phyloP scores from a whole-genome alignment of 2,113 vertebrate genomes.

The Alethe diademata region DNA sequence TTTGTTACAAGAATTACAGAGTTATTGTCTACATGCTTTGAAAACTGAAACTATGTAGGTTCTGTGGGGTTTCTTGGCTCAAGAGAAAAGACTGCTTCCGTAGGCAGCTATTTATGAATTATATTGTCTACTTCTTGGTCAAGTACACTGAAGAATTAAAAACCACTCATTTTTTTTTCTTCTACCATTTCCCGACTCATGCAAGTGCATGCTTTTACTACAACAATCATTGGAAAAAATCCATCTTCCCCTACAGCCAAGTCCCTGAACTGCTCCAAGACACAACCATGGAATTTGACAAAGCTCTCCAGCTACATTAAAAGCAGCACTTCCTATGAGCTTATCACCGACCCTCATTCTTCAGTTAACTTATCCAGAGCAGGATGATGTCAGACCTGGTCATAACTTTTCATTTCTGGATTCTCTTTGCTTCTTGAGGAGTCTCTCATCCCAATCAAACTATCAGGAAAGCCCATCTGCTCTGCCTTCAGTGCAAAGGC shows the following conservation, averaged over 20 bases:
- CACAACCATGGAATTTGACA: background rate
- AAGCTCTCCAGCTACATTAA: background rate
- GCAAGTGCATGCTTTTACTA: background rate
- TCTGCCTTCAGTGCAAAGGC: background rate
- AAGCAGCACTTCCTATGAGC: background rate
- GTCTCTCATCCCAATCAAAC: background rate
- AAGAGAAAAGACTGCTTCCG: background rate
- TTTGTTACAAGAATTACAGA: background rate
- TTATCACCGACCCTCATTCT: background rate
- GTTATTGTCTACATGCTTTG: background rate
- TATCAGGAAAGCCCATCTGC: background rate
- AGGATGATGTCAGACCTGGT: background rate
- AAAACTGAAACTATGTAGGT: background rate
- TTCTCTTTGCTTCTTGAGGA: background rate
- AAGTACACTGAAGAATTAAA: background rate
- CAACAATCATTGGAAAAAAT: background rate
- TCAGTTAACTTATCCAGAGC: background rate
- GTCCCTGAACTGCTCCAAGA: background rate
- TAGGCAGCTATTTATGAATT: background rate
- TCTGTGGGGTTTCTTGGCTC: background rate
- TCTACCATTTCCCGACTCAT: background rate
- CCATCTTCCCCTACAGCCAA: background rate
- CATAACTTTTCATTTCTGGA: background rate
- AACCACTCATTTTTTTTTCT: background rate
- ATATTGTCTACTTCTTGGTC: background rate